A percentile compares a stretch with the other conserved stretches of the same genome.
phyloP scores from a whole-genome alignment of 2,797 vertebrate genomes.

The Sciaenops ocellatus region DNA sequence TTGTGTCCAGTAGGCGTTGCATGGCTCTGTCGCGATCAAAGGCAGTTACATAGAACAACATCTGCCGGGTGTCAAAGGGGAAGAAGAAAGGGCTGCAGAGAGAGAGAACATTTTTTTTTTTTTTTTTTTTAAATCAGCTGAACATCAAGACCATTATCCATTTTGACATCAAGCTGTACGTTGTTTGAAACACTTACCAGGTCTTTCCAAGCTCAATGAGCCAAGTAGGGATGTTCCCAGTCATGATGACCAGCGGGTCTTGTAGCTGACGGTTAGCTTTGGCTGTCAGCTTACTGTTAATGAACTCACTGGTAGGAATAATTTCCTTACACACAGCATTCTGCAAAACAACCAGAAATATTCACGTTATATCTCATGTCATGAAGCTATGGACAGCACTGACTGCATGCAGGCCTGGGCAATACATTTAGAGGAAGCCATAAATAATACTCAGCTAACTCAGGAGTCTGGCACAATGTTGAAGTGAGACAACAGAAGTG shows the following conservation, averaged over 20 bases:
- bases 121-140: too few species aligned
- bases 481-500: too few species aligned
- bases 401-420: background rate
- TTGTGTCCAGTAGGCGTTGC: slow-evolving; percentile 98
- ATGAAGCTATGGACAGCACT: background rate
- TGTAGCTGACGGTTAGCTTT: slow-evolving; percentile 99
- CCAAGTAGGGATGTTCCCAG: slow-evolving; percentile 99
- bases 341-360: slow-evolving; percentile 75
- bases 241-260: slow-evolving; percentile 99
- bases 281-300: slow-evolving; percentile 99
- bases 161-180: background rate
- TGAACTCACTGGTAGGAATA: slow-evolving; percentile 96
- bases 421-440: background rate
- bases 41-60: slow-evolving; percentile 99
- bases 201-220: slow-evolving; percentile 98
- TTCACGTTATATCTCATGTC: background rate
- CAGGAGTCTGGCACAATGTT: background rate
- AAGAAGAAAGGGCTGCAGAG: slow-evolving; percentile 96
- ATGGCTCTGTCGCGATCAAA: slow-evolving; percentile 99
- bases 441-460: background rate
- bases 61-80: slow-evolving; percentile 99
- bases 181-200: slow-evolving; percentile 85
- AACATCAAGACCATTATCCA: background rate
- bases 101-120: background rate
- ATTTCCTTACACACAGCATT: slow-evolving; percentile 98